Base-by-base conservation (phyloP, 2,797 vertebrate species). In the Syngnathus acus region DNA sequence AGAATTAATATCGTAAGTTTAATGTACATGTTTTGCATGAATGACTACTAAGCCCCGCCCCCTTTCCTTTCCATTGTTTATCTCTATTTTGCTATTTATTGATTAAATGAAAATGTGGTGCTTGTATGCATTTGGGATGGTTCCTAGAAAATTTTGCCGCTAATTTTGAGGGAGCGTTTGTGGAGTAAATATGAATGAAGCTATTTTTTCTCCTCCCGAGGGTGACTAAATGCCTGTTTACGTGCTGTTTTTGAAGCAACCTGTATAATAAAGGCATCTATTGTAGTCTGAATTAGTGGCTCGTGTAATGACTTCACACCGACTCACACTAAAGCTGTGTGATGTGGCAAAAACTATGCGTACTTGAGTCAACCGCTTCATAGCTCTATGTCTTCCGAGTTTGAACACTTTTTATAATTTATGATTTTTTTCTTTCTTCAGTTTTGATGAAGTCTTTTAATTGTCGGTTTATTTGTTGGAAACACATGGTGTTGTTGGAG, bases 281-380 rank as follows among this genome's bases (percentile, higher is more conserved):
- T 45, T 62, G 14, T 62, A 37, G 54, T 23, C 51, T 65, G 63
- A 75, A 66, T 26, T 60, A 64, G 19, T 76, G 66, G 5, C 10
- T 72, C 59, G 47, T 76, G 73, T 83, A 50, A 63, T 73, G 70
- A 60, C 70, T 81, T 76, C 40, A 48, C 37, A 16, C 17, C 23
- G 17, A 7, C 26, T 45, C 21, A 26, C 21, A 26, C 13, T 45
- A 14, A 45, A 62, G 26, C 60, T 62, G 21, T 62, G 60, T 43
- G 19, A 40, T 8, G 5, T 7, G 17, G 9, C 6, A 42, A 11
- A 37, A 57, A 21, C 6, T 37, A 37, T 16, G 14, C 13, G 37
- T 37, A 17, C 6, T 17, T 14, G 14, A 14, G 26, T 32, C 13
- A 55, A 3, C n/a, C 17, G 26, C 54, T 32, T 55, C 21, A 2